Evolutionary conservation across 2,888 invertebrate genomes (phyloP).

Genomic region (Lithophane semibrunnea): DNA sequence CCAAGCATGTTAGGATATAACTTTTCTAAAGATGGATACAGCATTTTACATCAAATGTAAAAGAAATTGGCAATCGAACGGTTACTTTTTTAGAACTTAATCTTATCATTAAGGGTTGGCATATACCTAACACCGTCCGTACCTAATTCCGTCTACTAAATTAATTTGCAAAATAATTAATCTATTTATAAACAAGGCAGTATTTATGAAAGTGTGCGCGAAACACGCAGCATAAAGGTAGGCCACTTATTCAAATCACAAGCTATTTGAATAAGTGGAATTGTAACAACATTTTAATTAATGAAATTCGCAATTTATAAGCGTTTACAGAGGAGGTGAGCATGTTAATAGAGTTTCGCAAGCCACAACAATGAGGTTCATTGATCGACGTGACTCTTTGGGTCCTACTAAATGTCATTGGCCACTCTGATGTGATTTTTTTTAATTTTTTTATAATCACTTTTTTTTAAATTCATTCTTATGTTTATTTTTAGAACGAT

Average conservation of each 20-base stretch:
- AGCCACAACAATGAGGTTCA: constrained; percentile 85
- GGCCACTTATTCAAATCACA: constrained; percentile 49
- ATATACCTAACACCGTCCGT: background rate
- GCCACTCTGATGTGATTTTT: constrained; percentile 24
- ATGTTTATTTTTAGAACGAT: constrained; percentile 1
- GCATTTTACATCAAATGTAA: background rate
- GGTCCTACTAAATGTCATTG: constrained; percentile 63
- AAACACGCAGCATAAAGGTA: constrained; percentile 51
- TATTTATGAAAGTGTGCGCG: constrained; percentile 40
- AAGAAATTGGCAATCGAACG: background rate
- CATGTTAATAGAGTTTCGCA: constrained; percentile 82
- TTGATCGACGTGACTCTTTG: constrained; percentile 74
- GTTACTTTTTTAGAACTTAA: background rate
- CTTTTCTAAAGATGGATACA: background rate
- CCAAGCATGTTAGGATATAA: background rate
- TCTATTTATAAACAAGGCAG: constrained; percentile 41
- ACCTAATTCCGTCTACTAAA: constrained; percentile 16
- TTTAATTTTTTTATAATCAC: constrained; percentile 9
- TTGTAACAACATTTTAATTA: constrained; percentile 58
- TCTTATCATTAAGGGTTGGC: constrained; percentile 8
- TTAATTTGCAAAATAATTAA: constrained; percentile 31
- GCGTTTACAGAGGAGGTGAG: constrained; percentile 64
- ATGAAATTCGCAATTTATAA: constrained; percentile 68
- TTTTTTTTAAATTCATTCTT: background rate
- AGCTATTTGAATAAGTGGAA: constrained; percentile 56